phyloP scores from a whole-genome alignment of 2,113 vertebrate genomes.

The Notarius lentiginosus region DNA sequence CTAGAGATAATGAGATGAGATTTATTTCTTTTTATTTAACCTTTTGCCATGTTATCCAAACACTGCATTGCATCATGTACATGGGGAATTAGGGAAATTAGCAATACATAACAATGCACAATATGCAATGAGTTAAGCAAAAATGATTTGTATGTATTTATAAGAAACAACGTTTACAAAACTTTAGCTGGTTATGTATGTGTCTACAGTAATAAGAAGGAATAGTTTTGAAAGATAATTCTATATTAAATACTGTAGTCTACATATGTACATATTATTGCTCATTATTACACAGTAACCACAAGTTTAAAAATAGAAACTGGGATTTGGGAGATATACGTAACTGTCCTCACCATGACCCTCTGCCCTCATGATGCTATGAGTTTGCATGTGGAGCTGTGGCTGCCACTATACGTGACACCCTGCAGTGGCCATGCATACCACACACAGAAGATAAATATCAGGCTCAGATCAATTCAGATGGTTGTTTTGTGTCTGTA shows the following conservation, averaged over 20 bases:
- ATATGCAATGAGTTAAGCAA: not conserved
- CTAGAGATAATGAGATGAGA: too few relatives aligned
- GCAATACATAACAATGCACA: not conserved
- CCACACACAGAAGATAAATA: conserved; percentile 50
- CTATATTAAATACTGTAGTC: not conserved
- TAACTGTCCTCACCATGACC: conserved; percentile 40
- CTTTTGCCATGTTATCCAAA: not conserved
- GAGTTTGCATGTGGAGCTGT: conserved; percentile 18
- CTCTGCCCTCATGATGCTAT: conserved; percentile 39
- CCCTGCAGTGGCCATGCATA: conserved; percentile 49
- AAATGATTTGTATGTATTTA: not conserved
- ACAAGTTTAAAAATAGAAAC: conserved; percentile 5
- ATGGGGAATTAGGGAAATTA: not conserved
- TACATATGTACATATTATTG: not conserved
- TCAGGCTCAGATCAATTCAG: conserved; percentile 36
- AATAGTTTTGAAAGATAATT: not conserved
- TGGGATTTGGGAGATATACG: not conserved
- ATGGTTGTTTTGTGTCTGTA: conserved; percentile 3
- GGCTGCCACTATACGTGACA: conserved; percentile 52
- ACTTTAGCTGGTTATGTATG: not conserved
- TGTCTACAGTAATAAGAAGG: not conserved
- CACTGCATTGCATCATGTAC: not conserved
- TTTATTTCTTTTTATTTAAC: not conserved
- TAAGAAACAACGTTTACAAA: not conserved
- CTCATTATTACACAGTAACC: not conserved